Conservation (phyloP, 2,888 invertebrate species). For the Machimus rusticus region DNA sequence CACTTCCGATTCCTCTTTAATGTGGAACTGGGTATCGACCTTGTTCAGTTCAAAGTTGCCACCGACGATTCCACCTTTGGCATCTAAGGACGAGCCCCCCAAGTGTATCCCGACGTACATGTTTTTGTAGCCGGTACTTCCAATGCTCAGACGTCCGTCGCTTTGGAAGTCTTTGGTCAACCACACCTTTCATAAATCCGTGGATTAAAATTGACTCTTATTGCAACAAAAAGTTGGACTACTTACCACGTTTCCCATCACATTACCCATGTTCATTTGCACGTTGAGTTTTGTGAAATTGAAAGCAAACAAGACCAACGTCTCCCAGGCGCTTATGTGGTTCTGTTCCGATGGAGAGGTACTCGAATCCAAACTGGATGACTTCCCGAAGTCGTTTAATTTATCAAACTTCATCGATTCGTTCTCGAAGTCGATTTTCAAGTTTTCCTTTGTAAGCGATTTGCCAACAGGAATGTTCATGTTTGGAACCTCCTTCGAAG, state of each 20-base stretch:
- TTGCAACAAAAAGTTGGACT: neutral
- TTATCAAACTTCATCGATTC: conserved; percentile 64
- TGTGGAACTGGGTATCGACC: conserved; percentile 87
- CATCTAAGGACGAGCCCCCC: conserved; percentile 90
- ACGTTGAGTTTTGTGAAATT: conserved; percentile 96
- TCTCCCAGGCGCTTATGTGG: conserved; percentile 88
- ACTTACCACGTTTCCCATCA: conserved; percentile 96
- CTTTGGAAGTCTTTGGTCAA: conserved; percentile 90
- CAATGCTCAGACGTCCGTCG: conserved; percentile 90
- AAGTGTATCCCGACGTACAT: conserved; percentile 88
- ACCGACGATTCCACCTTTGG: conserved; percentile 97
- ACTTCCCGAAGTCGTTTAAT: conserved; percentile 66
- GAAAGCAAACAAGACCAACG: conserved; percentile 92
- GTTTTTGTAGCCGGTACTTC: conserved; percentile 93
- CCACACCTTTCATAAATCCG: conserved; percentile 68
- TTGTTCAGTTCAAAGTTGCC: conserved; percentile 91
- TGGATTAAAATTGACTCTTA: conserved; percentile 43
- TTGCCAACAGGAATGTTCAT: conserved; percentile 41
- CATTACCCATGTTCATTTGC: conserved; percentile 99
- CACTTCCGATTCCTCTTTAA: conserved; percentile 87
- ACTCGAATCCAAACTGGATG: conserved; percentile 67
- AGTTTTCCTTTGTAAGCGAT: conserved; percentile 65
- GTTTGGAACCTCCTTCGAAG: conserved; percentile 49
- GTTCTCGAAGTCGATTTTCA: conserved; percentile 67
- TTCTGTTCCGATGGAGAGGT: conserved; percentile 70